Evolutionary conservation across 2,888 invertebrate species (phyloP), one percentile per base, ranked within the genome.

Genomic region (Syritta pipiens): DNA sequence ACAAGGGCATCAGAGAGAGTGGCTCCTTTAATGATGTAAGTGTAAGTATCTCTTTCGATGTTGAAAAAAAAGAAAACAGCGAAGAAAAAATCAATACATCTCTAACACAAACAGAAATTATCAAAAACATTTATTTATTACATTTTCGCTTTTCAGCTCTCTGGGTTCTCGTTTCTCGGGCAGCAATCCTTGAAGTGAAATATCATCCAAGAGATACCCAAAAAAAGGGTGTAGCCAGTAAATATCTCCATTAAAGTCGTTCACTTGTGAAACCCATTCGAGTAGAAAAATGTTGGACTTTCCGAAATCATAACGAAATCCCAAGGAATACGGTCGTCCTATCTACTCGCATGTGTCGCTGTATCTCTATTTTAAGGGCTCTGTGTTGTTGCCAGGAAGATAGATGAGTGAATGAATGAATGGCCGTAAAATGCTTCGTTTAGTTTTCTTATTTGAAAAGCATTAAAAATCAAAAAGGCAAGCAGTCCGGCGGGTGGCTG

Each of bases 281-380:
- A 72, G 77, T 72, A 35, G 65, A 77, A 77, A 77, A 77, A 77
- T 72, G 77, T 72, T 72, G 65, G 65, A 77, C 77, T 77, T 77
- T 77, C 60, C 72, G 60, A 77, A 72, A 77, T 77, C 72, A 77
- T 77, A 77, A 77, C 77, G 65, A 60, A 71, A 71, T 71, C 53
- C 65, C 26, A 44, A 46, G 65, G 46, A 60, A 40, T 53, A 17
- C 14, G 46, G 12, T 37, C n/a, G n/a, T 10, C 46, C 20, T 46
- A 5, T 7, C 4, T 6, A 20, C n/a, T 17, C 20, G 17, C 14
- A 7, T 35, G 7, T 51, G 12, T 12, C 26, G 14, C 28, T 44
- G 44, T 46, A 26, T 24, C 26, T 40, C 24, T 4, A 22, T 42
- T 63, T 53, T 40, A 63, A 49, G 62, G 46, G 55, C 55, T 67